Percentiles rank a stretch among this genome's conserved stretches.
Conservation (phyloP, 1,140 invertebrate genomes). For the Helicorthomorpha holstii region DNA sequence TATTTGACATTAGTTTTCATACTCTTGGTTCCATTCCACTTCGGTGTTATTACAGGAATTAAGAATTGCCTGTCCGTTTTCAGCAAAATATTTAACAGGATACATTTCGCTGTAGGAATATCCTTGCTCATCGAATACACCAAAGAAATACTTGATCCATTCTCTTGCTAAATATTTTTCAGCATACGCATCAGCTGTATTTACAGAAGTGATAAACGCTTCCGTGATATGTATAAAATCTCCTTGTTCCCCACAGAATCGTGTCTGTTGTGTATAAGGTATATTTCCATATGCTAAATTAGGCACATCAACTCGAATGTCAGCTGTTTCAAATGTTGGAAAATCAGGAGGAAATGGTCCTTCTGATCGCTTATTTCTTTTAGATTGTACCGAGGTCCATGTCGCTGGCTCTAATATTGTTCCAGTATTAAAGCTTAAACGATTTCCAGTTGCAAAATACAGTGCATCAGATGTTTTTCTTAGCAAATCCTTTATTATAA, state of each 20-base stretch:
- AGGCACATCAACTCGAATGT: slow-evolving; percentile 30
- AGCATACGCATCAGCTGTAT: background rate
- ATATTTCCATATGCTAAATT: slow-evolving; percentile 32
- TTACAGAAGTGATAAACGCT: background rate
- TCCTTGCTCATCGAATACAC: slow-evolving; percentile 48
- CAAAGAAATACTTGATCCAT: slow-evolving; percentile 48
- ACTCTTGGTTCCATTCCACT: background rate
- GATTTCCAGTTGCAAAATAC: slow-evolving; percentile 32
- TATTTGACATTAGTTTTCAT: background rate
- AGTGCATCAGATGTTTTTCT: slow-evolving; percentile 36
- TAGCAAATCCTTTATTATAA: slow-evolving; percentile 75
- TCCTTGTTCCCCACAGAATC: slow-evolving; percentile 36
- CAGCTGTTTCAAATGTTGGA: slow-evolving; percentile 22
- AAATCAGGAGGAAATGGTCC: slow-evolving; percentile 20
- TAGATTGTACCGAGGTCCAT: slow-evolving; percentile 25
- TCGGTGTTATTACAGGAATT: background rate
- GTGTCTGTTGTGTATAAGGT: slow-evolving; percentile 38
- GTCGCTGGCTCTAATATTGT: slow-evolving; percentile 33
- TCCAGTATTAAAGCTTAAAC: slow-evolving; percentile 32
- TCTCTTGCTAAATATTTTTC: slow-evolving; percentile 38
- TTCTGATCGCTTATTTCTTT: slow-evolving; percentile 25
- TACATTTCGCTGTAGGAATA: slow-evolving; percentile 38
- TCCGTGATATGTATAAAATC: slow-evolving; percentile 36
- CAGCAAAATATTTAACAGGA: slow-evolving; percentile 23
- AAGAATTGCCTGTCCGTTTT: background rate